Base-by-base conservation (phyloP, 2,797 vertebrate species). In the Melanogrammus aeglefinus region DNA sequence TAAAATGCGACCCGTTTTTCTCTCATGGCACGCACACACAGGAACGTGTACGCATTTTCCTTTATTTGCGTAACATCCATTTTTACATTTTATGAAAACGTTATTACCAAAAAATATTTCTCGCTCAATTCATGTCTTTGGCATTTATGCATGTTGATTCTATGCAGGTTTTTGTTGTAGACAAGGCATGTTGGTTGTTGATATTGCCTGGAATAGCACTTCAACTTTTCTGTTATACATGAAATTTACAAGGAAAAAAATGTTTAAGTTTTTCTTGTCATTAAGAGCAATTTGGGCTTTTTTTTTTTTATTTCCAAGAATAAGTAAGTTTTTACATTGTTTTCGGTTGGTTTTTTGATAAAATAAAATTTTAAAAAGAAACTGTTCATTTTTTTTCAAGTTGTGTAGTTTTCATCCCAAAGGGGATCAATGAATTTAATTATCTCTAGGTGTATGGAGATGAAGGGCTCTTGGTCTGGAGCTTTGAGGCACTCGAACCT, bases 311-410 rank as follows among this genome's bases (percentile, higher is more conserved):
- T 82, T 74, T 41, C n/a, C n/a, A n/a, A 73, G 78, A 86, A 82
- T 83, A 75, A 81, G 79, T 84, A 71, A 84, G 78, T 83, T 88
- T 92, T 91, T 90, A 92, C 84, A n/a, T n/a, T 86, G 77, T 87
- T 88, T 92, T 91, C 93, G 77, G 87, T 88, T 92, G 90, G 93
- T 90, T 93, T 93, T 87, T 89, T 93, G 88, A 88, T 77, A 92
- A 93, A 90, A 92, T 90, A 88, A 91, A 91, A 81, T 80, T 73
- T 81, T 81, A 91, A 82, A 80, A 72, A 57, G 77, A 33, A 83
- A 9, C 77, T n/a, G 63, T 18, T 21, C 21, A 77, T 44, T 79
- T 76, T 14, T 57, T 75, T 70, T 13, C 73, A 10, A 51, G 41
- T 29, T 57, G 18, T 73, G 29, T 29, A 36, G 77, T 81, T 73